Percentiles rank a stretch among this genome's conserved stretches.
Conservation (phyloP, 2,888 invertebrate species). For the Heterodera filipjevi region DNA sequence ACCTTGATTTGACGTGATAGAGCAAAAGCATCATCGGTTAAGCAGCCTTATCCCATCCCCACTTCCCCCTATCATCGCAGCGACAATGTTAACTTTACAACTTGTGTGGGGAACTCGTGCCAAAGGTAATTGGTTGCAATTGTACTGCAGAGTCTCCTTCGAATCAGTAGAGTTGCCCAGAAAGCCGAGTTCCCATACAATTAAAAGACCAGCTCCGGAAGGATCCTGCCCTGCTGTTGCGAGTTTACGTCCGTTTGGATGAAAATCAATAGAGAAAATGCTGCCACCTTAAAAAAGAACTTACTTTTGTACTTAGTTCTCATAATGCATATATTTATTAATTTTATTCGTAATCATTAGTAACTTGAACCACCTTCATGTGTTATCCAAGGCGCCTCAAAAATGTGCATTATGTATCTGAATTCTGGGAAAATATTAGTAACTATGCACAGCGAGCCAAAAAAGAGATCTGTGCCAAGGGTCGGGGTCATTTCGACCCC, state of each 20-base stretch:
- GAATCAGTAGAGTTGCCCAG: slow-evolving; percentile 20
- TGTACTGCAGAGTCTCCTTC: slow-evolving; percentile 20
- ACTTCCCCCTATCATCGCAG: neutral
- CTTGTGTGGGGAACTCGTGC: slow-evolving; percentile 34
- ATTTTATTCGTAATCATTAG: too few species aligned
- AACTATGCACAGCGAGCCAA: too few species aligned
- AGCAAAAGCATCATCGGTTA: neutral
- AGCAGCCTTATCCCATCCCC: neutral
- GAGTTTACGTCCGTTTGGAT: slow-evolving; percentile 53
- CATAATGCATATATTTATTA: neutral
- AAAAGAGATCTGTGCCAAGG: too few species aligned
- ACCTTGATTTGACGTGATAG: too few species aligned
- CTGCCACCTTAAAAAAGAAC: slow-evolving; percentile 41
- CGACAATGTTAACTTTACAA: slow-evolving; percentile 13
- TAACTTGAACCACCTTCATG: slow-evolving; percentile 38
- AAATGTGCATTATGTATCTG: slow-evolving; percentile 26
- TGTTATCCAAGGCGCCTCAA: slow-evolving; percentile 35
- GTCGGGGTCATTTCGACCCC: too few species aligned
- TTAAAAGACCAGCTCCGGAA: slow-evolving; percentile 48
- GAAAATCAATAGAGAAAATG: slow-evolving; percentile 58
- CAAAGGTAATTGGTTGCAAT: slow-evolving; percentile 27
- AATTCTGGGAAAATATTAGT: too few species aligned
- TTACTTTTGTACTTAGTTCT: neutral
- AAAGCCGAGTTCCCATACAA: slow-evolving; percentile 51
- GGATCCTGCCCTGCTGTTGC: slow-evolving; percentile 56